These are phyloP conservation scores for Chloromyia formosa DNA, from an alignment of 2,888 invertebrate species.

Conservation along the genomic window DNA sequence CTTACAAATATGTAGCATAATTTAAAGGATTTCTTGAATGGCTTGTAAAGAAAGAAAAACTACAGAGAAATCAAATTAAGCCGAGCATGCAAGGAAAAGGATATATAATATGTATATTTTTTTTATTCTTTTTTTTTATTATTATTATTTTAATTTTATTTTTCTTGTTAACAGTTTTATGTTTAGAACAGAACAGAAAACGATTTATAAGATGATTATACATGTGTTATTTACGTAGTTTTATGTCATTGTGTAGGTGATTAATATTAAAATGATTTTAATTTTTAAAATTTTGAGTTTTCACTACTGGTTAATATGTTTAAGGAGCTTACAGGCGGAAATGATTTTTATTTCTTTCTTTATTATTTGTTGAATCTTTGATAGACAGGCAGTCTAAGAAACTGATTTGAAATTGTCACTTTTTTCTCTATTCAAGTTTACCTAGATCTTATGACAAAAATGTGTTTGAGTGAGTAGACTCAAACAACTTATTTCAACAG, in stretches of 20 bases:
- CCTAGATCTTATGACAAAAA: no score
- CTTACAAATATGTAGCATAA: slow-evolving; percentile 24
- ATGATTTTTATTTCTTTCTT: no score
- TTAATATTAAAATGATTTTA: slow-evolving; percentile 46
- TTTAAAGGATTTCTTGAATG: slow-evolving; percentile 23
- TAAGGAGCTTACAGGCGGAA: no score
- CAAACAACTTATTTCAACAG: no score
- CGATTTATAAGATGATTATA: slow-evolving; percentile 47
- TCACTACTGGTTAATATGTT: neutral
- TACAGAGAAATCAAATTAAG: slow-evolving; percentile 23
- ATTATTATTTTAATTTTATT: slow-evolving; percentile 37
- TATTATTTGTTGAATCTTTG: no score
- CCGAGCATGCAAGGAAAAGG: slow-evolving; percentile 42
- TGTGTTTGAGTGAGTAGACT: no score
- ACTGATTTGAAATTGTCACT: no score
- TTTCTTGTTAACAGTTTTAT: slow-evolving; percentile 49
- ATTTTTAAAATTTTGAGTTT: slow-evolving; percentile 37
- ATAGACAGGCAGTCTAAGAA: no score
- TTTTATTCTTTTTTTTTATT: slow-evolving; percentile 38
- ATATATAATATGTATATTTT: slow-evolving; percentile 42
- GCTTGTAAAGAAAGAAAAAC: slow-evolving; percentile 27
- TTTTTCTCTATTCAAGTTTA: no score
- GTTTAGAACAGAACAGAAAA: slow-evolving; percentile 46
- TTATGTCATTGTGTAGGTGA: slow-evolving; percentile 49
- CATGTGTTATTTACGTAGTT: slow-evolving; percentile 47